These are phyloP conservation scores for Phasia obesa DNA, from an alignment of 2,888 invertebrate species.

Conservation along the genomic window DNA sequence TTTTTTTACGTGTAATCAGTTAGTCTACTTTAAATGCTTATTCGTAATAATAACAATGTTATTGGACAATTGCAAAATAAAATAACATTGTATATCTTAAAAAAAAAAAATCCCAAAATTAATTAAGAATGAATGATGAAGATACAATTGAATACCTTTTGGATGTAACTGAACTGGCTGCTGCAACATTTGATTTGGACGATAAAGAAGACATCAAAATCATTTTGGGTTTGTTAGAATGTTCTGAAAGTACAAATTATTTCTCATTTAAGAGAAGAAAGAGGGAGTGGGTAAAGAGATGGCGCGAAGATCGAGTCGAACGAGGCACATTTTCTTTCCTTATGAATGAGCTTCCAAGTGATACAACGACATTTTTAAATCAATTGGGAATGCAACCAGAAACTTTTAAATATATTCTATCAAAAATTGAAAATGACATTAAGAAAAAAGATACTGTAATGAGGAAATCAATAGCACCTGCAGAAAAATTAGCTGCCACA, in stretches of 20 bases:
- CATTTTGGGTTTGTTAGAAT: neutral
- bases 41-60: neutral
- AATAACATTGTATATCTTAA: neutral
- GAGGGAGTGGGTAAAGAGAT: neutral
- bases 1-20: too few species aligned
- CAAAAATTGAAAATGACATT: slow-evolving; percentile 19
- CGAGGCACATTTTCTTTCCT: neutral
- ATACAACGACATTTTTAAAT: neutral
- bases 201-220: neutral
- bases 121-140: neutral
- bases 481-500: slow-evolving; percentile 42
- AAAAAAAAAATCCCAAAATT: neutral
- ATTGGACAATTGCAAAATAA: too few species aligned
- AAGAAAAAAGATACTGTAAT: slow-evolving; percentile 6
- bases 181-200: neutral
- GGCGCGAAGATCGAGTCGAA: too few species aligned
- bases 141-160: neutral
- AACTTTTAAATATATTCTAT: neutral
- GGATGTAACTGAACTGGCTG: neutral
- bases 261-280: neutral
- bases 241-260: neutral
- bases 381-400: neutral
- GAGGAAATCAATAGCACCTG: slow-evolving; percentile 31
- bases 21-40: neutral
- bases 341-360: neutral